Conservation (phyloP, 1,140 invertebrate genomes). For the Drosophila yakuba region DNA sequence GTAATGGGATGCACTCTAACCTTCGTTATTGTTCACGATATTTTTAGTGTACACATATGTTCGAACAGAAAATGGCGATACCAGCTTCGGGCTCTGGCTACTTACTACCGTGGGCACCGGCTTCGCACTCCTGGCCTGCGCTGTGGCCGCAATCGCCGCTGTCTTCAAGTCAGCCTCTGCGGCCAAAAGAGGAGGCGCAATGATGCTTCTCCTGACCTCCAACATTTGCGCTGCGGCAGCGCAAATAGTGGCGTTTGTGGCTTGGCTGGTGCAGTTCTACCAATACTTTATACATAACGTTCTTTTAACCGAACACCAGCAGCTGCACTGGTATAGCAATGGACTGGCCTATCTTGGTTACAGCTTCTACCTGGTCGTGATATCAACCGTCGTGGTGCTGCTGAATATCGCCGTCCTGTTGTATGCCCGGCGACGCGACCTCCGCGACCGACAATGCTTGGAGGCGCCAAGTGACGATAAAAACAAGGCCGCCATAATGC, state of each 20-base stretch:
- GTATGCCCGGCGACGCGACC: slow-evolving; percentile 63
- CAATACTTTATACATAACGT: slow-evolving; percentile 82
- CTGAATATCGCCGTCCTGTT: slow-evolving; percentile 75
- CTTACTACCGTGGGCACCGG: slow-evolving; percentile 78
- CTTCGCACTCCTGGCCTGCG: slow-evolving; percentile 71
- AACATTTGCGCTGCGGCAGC: slow-evolving; percentile 74
- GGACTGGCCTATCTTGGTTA: slow-evolving; percentile 78
- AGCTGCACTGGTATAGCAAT: slow-evolving; percentile 74
- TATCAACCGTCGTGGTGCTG: slow-evolving; percentile 73
- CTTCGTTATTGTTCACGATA: too few relatives aligned
- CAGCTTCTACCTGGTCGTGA: slow-evolving; percentile 81
- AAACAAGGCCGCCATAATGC: slow-evolving; percentile 78
- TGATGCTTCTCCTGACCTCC: slow-evolving; percentile 73
- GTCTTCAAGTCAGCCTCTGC: slow-evolving; percentile 79
- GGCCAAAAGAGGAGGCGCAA: slow-evolving; percentile 73
- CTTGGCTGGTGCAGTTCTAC: slow-evolving; percentile 82
- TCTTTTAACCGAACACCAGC: slow-evolving; percentile 64
- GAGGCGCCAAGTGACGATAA: slow-evolving; percentile 76
- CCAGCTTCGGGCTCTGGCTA: slow-evolving; percentile 81
- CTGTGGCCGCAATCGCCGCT: slow-evolving; percentile 78
- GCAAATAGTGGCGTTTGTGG: slow-evolving; percentile 76
- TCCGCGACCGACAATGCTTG: slow-evolving; percentile 55
- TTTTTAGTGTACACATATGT: slow-evolving; percentile 71
- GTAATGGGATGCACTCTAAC: too few relatives aligned
- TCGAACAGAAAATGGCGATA: slow-evolving; percentile 68